Base-by-base conservation (phyloP, 2,888 invertebrate species). In the Harpalus rufipes region DNA sequence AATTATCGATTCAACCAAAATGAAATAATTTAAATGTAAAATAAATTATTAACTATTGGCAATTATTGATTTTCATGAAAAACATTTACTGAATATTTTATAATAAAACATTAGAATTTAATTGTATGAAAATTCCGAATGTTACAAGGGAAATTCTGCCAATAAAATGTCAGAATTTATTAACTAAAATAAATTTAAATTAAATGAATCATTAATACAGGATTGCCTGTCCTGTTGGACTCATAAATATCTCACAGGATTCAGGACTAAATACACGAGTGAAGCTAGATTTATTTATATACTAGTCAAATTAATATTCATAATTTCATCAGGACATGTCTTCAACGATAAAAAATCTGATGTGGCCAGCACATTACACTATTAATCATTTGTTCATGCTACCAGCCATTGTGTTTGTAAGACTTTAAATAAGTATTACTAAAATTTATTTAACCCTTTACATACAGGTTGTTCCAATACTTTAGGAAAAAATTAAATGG, bases 161-260 rank as follows among this genome's bases (percentile, higher is more conserved):
- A 51, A 74, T 74, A 74, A 74, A 74, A 74, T 74, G 74, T 51
- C 51, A 74, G 25, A 74, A 74, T 74, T 74, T 74, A 74, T 74
- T 74, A 21, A 18, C 74, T 18, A 18, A 74, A 44, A 74, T 74
- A 74, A 74, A 74, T 74, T 74, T 56, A 74, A 51, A 74, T 74
- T 74, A 74, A 74, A 74, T 18, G 74, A 18, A 51, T 74, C 72
- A 72, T 72, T 72, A 72, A 72, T 72, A 63, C 63, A 32, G 74
- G 18, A 51, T 74, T 74, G 18, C 12, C 16, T 25, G 74, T 44
- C 44, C 74, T 74, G 25, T 10, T 21, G 41, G 74, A 18, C 16
- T n/a, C 14, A 51, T 74, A 74, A 74, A 74, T 74, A 74, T 74
- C 21, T 74, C 56, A 74, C 32, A 12, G 59, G 14, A 59, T 2